Percentiles rank a stretch among this genome's conserved stretches.
Evolutionary conservation across 2,888 invertebrate species (phyloP).

Genomic region (Phrixothrix hirtus): DNA sequence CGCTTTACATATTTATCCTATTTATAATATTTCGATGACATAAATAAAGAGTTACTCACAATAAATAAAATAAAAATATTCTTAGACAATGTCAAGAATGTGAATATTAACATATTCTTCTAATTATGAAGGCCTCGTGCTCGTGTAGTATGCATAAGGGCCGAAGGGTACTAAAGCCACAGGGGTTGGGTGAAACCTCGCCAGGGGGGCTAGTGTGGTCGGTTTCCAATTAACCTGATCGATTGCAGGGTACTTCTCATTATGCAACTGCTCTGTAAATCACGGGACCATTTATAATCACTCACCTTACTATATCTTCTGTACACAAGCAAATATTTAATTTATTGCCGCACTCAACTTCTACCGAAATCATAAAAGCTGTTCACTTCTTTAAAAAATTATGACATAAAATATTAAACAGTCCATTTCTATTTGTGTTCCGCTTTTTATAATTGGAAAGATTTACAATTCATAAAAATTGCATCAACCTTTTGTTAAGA

Average conservation of each 20-base stretch:
- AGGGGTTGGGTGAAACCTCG: constrained; percentile 46
- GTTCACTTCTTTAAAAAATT: too few relatives aligned
- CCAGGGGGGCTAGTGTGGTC: constrained; percentile 47
- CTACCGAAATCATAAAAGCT: too few relatives aligned
- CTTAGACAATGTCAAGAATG: constrained; percentile 35
- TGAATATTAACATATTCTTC: constrained; percentile 39
- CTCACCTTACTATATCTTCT: constrained; percentile 14
- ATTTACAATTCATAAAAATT: too few relatives aligned
- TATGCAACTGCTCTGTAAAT: constrained; percentile 40
- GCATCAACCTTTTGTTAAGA: too few relatives aligned
- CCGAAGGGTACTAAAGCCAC: constrained; percentile 40
- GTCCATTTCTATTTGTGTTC: too few relatives aligned
- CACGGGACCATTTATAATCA: constrained; percentile 22
- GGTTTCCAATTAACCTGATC: constrained; percentile 55
- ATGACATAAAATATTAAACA: too few relatives aligned
- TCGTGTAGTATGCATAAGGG: constrained; percentile 31
- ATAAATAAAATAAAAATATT: constrained; percentile 14
- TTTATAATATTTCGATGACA: too few relatives aligned
- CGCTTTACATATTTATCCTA: too few relatives aligned
- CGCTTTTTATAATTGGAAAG: too few relatives aligned
- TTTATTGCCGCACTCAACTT: too few relatives aligned
- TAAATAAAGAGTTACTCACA: background rate
- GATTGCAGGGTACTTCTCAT: constrained; percentile 45
- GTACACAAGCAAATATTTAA: too few relatives aligned
- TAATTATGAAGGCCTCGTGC: constrained; percentile 36